Percentiles rank a stretch among this genome's conserved stretches.
These are phyloP conservation scores for Phalera bucephala DNA, from an alignment of 2,888 invertebrate genomes.

Conservation along the genomic window DNA sequence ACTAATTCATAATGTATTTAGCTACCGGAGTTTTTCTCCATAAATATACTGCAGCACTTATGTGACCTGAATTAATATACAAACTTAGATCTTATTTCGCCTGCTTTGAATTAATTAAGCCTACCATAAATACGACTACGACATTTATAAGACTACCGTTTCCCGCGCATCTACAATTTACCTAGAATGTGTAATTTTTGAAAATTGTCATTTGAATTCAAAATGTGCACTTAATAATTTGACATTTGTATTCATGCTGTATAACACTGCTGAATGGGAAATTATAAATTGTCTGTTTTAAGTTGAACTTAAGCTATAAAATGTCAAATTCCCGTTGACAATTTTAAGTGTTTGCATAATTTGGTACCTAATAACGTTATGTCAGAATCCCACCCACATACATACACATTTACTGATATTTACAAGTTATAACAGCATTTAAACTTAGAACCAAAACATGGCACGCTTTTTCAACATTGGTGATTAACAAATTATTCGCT, in stretches of 20 bases:
- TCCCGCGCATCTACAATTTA: background rate
- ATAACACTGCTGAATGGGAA: constrained; percentile 8
- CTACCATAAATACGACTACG: constrained; percentile 9
- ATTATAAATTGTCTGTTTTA: constrained; percentile 24
- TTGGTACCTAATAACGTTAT: too few relatives aligned
- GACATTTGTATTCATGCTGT: constrained; percentile 25
- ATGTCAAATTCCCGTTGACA: constrained; percentile 13
- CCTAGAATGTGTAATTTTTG: constrained; percentile 10
- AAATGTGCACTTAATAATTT: constrained; percentile 13
- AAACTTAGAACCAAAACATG: too few relatives aligned
- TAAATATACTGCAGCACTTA: too few relatives aligned
- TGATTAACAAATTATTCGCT: too few relatives aligned
- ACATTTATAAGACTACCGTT: constrained; percentile 14
- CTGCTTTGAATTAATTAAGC: background rate
- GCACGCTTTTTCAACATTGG: too few relatives aligned
- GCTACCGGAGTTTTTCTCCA: too few relatives aligned
- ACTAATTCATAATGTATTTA: too few relatives aligned
- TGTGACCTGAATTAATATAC: background rate
- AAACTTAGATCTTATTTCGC: background rate
- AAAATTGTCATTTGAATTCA: constrained; percentile 12
- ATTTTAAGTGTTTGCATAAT: too few relatives aligned
- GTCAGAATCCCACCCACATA: too few relatives aligned
- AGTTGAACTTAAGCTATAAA: constrained; percentile 8
- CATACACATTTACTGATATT: too few relatives aligned
- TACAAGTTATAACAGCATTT: too few relatives aligned